phyloP scores from a whole-genome alignment of 2,888 invertebrate species.

The Notocelia uddmanniana region DNA sequence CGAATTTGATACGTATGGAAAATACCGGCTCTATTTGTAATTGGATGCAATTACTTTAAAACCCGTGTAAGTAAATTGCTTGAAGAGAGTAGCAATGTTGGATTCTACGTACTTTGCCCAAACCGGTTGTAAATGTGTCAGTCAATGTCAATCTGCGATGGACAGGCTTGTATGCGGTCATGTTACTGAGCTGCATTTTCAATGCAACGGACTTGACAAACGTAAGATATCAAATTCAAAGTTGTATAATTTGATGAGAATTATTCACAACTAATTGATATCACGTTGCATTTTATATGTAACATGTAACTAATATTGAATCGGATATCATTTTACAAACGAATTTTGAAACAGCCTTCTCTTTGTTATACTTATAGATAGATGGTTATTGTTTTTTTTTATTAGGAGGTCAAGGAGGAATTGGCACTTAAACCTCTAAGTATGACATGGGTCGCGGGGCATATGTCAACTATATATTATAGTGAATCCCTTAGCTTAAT shows the following conservation, averaged over 20 bases:
- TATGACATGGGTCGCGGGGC: too few species aligned
- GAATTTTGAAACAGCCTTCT: background rate
- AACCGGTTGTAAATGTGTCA: conserved; percentile 26
- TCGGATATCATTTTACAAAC: background rate
- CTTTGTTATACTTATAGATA: background rate
- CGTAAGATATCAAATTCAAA: background rate
- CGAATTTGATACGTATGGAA: conserved; percentile 2
- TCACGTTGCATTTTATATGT: conserved; percentile 8
- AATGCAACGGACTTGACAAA: background rate
- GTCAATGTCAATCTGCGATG: conserved; percentile 33
- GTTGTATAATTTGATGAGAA: background rate
- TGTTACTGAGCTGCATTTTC: conserved; percentile 1
- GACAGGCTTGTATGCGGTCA: background rate
- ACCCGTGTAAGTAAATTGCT: conserved; percentile 2
- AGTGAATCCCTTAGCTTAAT: too few species aligned
- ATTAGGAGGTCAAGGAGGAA: too few species aligned
- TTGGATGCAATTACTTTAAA: conserved; percentile 3
- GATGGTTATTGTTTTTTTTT: too few species aligned
- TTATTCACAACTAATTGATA: background rate
- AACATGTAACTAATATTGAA: background rate
- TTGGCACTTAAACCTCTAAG: too few species aligned
- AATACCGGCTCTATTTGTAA: conserved; percentile 3
- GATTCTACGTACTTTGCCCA: too few species aligned
- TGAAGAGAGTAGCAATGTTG: conserved; percentile 10
- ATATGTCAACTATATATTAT: too few species aligned